Evolutionary conservation across 2,888 invertebrate species (phyloP).

Genomic region (Heterodera filipjevi): DNA sequence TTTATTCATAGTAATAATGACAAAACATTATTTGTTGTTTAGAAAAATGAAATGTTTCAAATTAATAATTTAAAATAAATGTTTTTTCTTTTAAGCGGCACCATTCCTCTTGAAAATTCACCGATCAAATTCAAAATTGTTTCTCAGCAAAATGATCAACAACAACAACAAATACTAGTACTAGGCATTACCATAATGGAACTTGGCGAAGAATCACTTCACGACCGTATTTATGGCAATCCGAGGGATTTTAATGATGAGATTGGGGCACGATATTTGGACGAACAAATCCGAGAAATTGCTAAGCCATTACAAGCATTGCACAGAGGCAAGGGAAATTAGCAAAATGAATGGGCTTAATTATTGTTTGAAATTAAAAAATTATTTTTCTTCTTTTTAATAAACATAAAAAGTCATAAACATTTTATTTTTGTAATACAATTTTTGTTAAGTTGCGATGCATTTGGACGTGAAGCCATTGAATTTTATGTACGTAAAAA

Average conservation of each 20-base stretch:
- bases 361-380: too few species aligned
- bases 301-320: not conserved
- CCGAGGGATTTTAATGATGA: not conserved
- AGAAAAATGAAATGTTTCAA: too few species aligned
- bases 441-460: not conserved
- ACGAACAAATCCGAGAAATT: not conserved
- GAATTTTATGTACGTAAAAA: not conserved
- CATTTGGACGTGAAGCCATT: not conserved
- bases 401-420: too few species aligned
- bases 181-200: not conserved
- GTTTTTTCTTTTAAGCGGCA: not conserved
- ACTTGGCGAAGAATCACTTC: constrained; percentile 5
- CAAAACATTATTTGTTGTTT: too few species aligned
- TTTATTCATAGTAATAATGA: too few species aligned
- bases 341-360: too few species aligned
- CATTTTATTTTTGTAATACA: not conserved
- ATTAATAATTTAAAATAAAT: not conserved
- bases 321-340: not conserved
- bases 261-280: not conserved
- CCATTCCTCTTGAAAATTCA: not conserved
- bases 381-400: too few species aligned
- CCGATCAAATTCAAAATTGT: not conserved
- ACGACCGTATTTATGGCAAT: not conserved
- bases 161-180: not conserved
- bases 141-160: not conserved